Conservation (phyloP, 2,113 vertebrate genomes). For the Prionailurus viverrinus region DNA sequence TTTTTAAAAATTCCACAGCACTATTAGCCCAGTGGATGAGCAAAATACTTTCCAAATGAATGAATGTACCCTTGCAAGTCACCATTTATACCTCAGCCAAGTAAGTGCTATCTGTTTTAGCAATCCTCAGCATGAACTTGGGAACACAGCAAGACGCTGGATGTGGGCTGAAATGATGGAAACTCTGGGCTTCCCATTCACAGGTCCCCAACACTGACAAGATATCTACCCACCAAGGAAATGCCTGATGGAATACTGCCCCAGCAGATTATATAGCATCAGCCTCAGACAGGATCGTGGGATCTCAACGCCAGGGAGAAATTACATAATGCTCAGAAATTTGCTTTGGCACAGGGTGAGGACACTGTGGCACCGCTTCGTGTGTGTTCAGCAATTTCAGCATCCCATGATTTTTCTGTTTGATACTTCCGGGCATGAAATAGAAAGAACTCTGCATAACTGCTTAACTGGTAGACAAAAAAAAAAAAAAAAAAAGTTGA, state of each 20-base stretch:
- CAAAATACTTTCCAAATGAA: conserved; percentile 73
- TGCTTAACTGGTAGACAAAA: conserved; percentile 70
- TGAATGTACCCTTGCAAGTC: not conserved
- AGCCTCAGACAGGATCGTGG: conserved; percentile 30
- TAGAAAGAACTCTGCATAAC: conserved; percentile 70
- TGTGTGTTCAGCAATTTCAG: conserved; percentile 86
- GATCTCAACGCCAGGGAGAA: conserved; percentile 56
- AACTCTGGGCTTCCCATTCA: not conserved
- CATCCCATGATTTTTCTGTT: conserved; percentile 82
- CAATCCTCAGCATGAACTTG: not conserved
- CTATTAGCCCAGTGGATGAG: conserved; percentile 49
- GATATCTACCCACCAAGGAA: not conserved
- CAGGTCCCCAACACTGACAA: not conserved
- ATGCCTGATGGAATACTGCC: not conserved
- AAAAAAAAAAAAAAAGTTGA: not conserved
- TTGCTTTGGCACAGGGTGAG: conserved; percentile 88
- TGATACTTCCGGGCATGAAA: conserved; percentile 77
- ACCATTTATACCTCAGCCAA: conserved; percentile 5
- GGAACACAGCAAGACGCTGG: not conserved
- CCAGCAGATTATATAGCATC: not conserved
- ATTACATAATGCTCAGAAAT: conserved; percentile 82
- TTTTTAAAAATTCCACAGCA: conserved; percentile 41
- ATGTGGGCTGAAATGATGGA: not conserved
- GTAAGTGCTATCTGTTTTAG: not conserved
- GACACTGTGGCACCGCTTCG: conserved; percentile 86